These are phyloP conservation scores for Phalacrocorax aristotelis DNA, from an alignment of 2,113 vertebrate species.

Conservation along the genomic window DNA sequence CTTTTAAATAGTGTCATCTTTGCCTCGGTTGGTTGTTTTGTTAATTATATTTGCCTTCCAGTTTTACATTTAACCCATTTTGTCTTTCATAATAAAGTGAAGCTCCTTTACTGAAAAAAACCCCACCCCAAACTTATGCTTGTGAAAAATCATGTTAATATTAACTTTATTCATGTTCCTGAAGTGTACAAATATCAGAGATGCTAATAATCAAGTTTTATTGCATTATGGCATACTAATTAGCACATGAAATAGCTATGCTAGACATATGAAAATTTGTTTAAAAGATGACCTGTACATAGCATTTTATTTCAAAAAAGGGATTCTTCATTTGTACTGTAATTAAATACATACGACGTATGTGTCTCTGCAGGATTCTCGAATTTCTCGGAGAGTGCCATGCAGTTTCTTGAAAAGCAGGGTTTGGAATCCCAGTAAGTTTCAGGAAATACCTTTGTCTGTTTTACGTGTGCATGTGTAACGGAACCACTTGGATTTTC, in stretches of 20 bases:
- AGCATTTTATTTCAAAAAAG: neutral
- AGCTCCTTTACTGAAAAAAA: neutral
- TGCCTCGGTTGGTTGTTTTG: neutral
- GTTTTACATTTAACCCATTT: neutral
- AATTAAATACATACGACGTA: neutral
- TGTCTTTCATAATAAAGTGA: neutral
- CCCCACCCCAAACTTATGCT: neutral
- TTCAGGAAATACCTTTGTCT: neutral
- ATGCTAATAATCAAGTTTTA: conserved; percentile 45
- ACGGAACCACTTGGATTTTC: neutral
- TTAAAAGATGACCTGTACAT: neutral
- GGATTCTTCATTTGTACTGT: neutral
- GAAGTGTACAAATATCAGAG: conserved; percentile 32
- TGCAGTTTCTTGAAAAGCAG: neutral
- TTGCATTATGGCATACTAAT: conserved; percentile 25
- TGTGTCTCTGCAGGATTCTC: neutral
- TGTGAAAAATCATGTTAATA: neutral
- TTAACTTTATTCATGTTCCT: conserved; percentile 32
- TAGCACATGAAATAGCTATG: neutral
- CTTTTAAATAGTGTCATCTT: neutral
- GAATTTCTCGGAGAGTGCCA: neutral
- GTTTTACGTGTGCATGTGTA: neutral
- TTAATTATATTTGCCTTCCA: neutral
- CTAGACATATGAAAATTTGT: neutral
- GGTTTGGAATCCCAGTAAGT: neutral